These are phyloP conservation scores for Artibeus jamaicensis DNA, from an alignment of 2,797 vertebrate species.

Conservation along the genomic window DNA sequence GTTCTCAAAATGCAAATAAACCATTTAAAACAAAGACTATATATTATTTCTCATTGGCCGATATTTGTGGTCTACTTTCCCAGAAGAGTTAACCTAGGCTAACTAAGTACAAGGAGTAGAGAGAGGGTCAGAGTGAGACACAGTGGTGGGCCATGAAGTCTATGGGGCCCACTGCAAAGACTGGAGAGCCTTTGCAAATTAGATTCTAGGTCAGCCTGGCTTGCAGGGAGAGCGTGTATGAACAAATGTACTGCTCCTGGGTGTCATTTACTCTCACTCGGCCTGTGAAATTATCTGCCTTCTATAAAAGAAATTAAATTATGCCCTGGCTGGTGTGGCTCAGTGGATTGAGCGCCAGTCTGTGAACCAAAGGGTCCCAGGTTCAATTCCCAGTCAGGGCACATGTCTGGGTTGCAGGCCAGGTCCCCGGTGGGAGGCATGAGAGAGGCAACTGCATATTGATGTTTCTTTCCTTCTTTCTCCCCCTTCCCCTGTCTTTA, in stretches of 20 bases:
- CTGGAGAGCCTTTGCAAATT: not conserved
- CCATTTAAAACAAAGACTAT: not conserved
- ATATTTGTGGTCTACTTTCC: conserved; percentile 1
- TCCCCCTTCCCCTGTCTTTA: no score
- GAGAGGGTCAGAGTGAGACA: not conserved
- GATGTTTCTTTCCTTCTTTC: no score
- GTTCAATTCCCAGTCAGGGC: no score
- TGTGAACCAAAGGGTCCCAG: no score
- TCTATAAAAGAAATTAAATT: not conserved
- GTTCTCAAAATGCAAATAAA: not conserved
- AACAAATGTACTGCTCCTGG: not conserved
- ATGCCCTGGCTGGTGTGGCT: no score
- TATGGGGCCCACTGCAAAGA: not conserved
- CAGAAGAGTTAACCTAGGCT: not conserved
- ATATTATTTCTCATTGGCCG: not conserved
- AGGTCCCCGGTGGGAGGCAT: no score
- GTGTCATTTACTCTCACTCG: not conserved
- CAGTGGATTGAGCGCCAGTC: no score
- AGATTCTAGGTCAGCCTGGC: not conserved
- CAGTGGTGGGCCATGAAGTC: not conserved
- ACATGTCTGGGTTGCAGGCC: no score
- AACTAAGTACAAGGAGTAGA: not conserved
- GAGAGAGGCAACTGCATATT: no score
- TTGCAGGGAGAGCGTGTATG: not conserved
- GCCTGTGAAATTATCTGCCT: not conserved